A percentile compares a stretch with the other conserved stretches of the same genome.
phyloP scores from a whole-genome alignment of 2,797 vertebrate species.

The Anniella stebbinsi region DNA sequence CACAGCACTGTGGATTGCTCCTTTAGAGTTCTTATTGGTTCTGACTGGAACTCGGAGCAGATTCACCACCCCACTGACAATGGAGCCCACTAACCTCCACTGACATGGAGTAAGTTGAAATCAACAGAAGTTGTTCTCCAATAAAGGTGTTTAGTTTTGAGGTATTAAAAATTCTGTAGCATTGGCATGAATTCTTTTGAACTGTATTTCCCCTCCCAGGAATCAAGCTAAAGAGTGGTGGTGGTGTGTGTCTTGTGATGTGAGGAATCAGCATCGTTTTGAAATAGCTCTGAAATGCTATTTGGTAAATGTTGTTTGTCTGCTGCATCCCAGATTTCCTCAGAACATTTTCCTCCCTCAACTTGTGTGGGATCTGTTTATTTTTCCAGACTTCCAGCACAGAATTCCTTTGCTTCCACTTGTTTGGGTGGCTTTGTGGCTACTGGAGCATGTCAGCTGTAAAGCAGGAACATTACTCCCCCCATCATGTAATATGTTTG shows the following conservation, averaged over 20 bases:
- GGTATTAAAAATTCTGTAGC: not conserved
- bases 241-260: slow-evolving; percentile 30
- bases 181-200: not conserved
- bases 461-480: not conserved
- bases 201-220: not conserved
- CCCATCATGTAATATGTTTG: not conserved
- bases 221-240: not conserved
- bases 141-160: not conserved
- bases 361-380: slow-evolving; percentile 32
- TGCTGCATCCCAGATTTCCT: slow-evolving; percentile 57
- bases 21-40: too few relatives aligned
- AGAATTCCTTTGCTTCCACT: slow-evolving; percentile 29
- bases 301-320: slow-evolving; percentile 70
- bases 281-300: slow-evolving; percentile 56
- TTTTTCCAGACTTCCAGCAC: slow-evolving; percentile 38
- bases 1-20: too few relatives aligned
- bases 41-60: too few relatives aligned
- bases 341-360: slow-evolving; percentile 28
- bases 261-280: slow-evolving; percentile 30
- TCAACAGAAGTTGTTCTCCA: not conserved
- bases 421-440: slow-evolving; percentile 35
- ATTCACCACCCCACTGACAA: too few relatives aligned
- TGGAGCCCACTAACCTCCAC: not conserved
- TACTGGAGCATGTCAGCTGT: not conserved
- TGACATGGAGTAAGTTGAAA: not conserved